Percentiles rank a stretch among this genome's conserved stretches.
Evolutionary conservation across 1,140 invertebrate genomes (phyloP).

Genomic region (Whitmania pigra): DNA sequence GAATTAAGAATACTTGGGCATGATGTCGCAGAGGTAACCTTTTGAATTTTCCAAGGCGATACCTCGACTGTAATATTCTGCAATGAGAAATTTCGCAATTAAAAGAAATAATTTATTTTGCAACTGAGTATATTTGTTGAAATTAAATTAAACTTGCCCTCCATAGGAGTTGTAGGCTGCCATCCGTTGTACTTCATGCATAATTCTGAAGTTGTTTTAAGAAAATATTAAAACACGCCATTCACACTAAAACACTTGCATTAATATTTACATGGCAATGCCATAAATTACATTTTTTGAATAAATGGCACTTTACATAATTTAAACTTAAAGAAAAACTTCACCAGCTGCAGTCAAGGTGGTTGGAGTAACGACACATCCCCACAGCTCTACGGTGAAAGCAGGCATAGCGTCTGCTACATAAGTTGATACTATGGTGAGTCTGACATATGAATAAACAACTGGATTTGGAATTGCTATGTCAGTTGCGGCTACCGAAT

Average conservation of each 20-base stretch:
- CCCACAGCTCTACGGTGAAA: background rate
- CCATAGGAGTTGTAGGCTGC: conserved; percentile 1
- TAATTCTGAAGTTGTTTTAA: conserved; percentile 1
- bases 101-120: too few relatives aligned
- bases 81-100: too few relatives aligned
- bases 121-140: too few relatives aligned
- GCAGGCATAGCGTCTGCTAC: background rate
- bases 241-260: too few relatives aligned
- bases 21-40: background rate
- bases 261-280: too few relatives aligned
- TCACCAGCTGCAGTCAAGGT: background rate
- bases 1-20: background rate
- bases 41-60: background rate
- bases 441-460: background rate
- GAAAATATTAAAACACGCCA: background rate
- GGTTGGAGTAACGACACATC: background rate
- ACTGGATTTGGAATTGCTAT: background rate
- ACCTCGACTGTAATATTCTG: background rate
- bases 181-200: background rate
- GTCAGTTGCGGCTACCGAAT: background rate
- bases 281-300: too few relatives aligned
- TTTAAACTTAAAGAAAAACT: background rate
- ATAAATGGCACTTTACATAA: too few relatives aligned
- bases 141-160: conserved; percentile 2
- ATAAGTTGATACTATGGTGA: background rate